phyloP scores from a whole-genome alignment of 2,888 invertebrate species.

The Cordilura impudica region DNA sequence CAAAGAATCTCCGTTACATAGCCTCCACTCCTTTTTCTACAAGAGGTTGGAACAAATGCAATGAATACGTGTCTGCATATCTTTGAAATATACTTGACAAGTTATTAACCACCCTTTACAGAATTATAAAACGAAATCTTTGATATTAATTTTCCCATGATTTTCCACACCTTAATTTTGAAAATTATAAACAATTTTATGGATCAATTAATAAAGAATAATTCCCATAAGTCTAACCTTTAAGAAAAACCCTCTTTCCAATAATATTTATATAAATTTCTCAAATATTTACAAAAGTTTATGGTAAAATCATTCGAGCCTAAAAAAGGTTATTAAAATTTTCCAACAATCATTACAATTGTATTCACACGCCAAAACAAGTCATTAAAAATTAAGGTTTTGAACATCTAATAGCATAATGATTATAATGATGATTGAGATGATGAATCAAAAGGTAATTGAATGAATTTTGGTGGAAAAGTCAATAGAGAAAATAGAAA shows the following conservation, averaged over 20 bases:
- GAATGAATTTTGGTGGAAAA: constrained; percentile 53
- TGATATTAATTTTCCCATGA: constrained; percentile 43
- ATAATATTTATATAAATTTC: neutral
- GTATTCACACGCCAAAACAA: constrained; percentile 40
- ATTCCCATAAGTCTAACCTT: constrained; percentile 34
- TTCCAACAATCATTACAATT: neutral
- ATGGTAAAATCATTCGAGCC: neutral
- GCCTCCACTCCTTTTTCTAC: no score
- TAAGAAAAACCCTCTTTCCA: neutral
- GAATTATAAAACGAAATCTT: no score
- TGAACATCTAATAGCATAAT: constrained; percentile 2
- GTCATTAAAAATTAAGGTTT: constrained; percentile 33
- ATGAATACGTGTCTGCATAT: no score
- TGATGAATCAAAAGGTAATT: constrained; percentile 29
- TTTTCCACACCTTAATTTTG: constrained; percentile 37
- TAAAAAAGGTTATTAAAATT: neutral
- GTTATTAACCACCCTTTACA: no score
- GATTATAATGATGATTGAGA: constrained; percentile 20
- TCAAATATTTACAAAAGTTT: neutral
- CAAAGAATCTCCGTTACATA: no score
- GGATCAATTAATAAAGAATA: constrained; percentile 47
- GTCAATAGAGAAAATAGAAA: constrained; percentile 4
- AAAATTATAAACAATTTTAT: constrained; percentile 40
- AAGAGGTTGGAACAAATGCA: no score
- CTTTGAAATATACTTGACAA: no score